These are phyloP conservation scores for Epinephelus cyanopodus DNA, from an alignment of 2,113 vertebrate species.

Conservation along the genomic window DNA sequence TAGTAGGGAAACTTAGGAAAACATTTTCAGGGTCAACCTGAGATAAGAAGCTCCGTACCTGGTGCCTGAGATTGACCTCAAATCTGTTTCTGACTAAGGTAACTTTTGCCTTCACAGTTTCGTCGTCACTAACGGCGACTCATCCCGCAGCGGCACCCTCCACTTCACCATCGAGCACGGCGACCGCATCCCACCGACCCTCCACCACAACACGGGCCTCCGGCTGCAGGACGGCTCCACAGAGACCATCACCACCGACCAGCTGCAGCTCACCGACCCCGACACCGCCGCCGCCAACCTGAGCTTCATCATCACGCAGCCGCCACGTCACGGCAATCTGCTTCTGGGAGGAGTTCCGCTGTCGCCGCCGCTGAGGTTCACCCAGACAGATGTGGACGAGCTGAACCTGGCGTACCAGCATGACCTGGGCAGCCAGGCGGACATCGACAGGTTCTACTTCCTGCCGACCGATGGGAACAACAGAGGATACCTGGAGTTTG, in stretches of 20 bases:
- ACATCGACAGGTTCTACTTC: slow-evolving; percentile 81
- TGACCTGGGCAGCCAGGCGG: slow-evolving; percentile 37
- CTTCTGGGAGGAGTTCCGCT: slow-evolving; percentile 69
- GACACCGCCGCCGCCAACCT: slow-evolving; percentile 76
- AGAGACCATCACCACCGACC: slow-evolving; percentile 58
- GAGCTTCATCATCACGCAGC: slow-evolving; percentile 72
- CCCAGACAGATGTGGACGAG: slow-evolving; percentile 80
- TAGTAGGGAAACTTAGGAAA: no score
- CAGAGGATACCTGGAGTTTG: slow-evolving; percentile 80
- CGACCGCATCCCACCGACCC: slow-evolving; percentile 74
- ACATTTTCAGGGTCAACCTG: no score
- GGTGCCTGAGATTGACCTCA: no score
- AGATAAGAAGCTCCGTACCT: no score
- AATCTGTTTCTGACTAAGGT: not conserved
- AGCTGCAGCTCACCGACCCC: slow-evolving; percentile 80
- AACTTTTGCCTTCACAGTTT: slow-evolving; percentile 76
- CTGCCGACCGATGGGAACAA: slow-evolving; percentile 77
- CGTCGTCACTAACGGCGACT: slow-evolving; percentile 80
- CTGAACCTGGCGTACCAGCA: slow-evolving; percentile 79
- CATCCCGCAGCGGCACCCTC: slow-evolving; percentile 69
- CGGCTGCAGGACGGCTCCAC: slow-evolving; percentile 68
- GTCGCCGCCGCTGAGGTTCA: slow-evolving; percentile 54
- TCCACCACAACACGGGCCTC: slow-evolving; percentile 76
- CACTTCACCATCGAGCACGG: slow-evolving; percentile 71
- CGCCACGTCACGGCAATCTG: slow-evolving; percentile 74